Conservation (phyloP, 1,140 invertebrate species). For the Drosophila nebulosa region DNA sequence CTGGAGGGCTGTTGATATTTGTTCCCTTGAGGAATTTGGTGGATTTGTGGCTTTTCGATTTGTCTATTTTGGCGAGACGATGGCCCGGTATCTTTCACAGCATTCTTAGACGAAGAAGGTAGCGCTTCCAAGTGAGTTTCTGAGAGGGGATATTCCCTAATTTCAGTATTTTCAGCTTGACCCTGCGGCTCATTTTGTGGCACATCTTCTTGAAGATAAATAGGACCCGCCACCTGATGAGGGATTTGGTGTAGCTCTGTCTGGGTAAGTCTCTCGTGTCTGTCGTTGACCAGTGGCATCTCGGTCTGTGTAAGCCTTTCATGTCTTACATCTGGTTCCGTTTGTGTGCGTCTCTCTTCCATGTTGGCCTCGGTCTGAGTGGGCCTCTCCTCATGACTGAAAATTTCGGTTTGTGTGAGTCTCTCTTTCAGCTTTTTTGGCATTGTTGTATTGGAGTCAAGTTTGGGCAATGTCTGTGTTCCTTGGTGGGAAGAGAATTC, state of each 20-base stretch:
- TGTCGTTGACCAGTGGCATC: neutral
- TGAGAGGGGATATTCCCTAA: neutral
- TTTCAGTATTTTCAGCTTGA: neutral
- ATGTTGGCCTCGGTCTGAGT: neutral
- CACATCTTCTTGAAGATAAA: neutral
- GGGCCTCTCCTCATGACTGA: neutral
- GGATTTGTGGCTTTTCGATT: neutral
- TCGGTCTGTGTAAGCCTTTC: slow-evolving; percentile 1
- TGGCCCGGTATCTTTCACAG: no score
- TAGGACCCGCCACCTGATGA: neutral
- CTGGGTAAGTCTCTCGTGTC: neutral
- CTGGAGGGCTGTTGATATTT: no score
- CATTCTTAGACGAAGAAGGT: neutral
- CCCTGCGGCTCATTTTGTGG: neutral
- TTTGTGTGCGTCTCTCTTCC: neutral
- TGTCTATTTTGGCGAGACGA: neutral
- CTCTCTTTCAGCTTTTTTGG: neutral
- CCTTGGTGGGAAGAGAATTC: neutral
- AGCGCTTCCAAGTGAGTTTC: neutral
- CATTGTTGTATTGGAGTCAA: neutral
- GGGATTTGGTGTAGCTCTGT: neutral
- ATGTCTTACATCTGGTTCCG: neutral
- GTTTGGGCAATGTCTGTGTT: neutral
- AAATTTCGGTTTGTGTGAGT: neutral
- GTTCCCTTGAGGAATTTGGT: no score